A percentile compares a stretch with the other conserved stretches of the same genome.
Evolutionary conservation across 2,888 invertebrate genomes (phyloP).

Genomic region (Calliopum simillimum): DNA sequence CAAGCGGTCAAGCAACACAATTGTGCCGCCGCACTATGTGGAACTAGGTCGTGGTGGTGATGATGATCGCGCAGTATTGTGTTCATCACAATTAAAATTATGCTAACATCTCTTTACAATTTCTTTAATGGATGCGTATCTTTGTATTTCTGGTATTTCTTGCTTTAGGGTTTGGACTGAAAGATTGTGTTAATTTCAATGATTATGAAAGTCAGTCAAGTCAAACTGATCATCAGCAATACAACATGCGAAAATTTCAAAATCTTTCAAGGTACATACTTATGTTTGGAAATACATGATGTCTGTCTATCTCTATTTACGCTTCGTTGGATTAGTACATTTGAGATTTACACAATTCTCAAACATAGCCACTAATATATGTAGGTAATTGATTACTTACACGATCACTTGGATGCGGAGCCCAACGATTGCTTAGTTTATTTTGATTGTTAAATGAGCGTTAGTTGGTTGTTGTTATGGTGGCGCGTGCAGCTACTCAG

Average conservation of each 20-base stretch:
- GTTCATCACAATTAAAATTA: background rate
- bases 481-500: background rate
- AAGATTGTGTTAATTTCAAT: slow-evolving; percentile 1
- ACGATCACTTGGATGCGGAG: background rate
- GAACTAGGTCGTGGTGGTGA: slow-evolving; percentile 14
- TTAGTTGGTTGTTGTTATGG: background rate
- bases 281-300: background rate
- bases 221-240: background rate
- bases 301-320: slow-evolving; percentile 1
- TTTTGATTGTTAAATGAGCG: background rate
- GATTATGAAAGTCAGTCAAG: slow-evolving; percentile 16
- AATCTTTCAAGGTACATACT: background rate
- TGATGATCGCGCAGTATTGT: background rate
- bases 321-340: slow-evolving; percentile 36
- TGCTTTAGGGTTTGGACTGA: background rate
- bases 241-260: slow-evolving; percentile 1
- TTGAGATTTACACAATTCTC: slow-evolving; percentile 49
- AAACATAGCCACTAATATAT: background rate
- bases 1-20: slow-evolving; percentile 2
- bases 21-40: background rate
- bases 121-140: no score
- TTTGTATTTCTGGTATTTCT: background rate
- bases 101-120: no score
- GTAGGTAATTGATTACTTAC: slow-evolving; percentile 3
- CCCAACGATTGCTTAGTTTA: background rate